phyloP scores from a whole-genome alignment of 2,113 vertebrate species.

The Ailurus styani region DNA sequence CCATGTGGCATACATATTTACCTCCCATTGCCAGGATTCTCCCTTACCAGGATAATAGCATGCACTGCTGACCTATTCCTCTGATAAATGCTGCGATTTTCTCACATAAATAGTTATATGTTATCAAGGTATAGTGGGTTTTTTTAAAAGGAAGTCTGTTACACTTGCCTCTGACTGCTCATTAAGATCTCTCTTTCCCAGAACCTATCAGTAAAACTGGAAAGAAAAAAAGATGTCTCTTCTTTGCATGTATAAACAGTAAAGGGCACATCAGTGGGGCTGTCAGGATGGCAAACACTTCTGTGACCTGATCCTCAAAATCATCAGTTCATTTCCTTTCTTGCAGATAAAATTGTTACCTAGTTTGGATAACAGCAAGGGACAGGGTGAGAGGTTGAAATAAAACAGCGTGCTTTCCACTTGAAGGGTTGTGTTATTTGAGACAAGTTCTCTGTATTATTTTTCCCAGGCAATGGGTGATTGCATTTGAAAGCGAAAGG shows the following conservation, averaged over 20 bases:
- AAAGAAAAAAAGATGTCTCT: neutral
- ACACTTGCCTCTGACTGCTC: neutral
- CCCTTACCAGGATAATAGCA: neutral
- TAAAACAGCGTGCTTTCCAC: neutral
- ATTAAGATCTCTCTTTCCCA: neutral
- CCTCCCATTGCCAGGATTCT: neutral
- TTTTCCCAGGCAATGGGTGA: neutral
- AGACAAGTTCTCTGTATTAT: neutral
- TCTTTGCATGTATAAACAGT: neutral
- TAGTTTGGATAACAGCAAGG: neutral
- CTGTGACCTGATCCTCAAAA: neutral
- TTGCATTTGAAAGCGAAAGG: neutral
- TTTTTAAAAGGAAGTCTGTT: neutral
- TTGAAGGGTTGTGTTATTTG: neutral
- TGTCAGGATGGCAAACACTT: neutral
- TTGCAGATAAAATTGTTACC: neutral
- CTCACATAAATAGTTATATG: neutral
- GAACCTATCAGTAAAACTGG: neutral
- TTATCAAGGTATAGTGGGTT: neutral
- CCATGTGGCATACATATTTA: neutral
- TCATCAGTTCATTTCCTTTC: slow-evolving; percentile 13
- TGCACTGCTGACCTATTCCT: neutral
- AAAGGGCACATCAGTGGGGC: neutral
- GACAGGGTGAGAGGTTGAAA: neutral
- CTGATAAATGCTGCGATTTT: neutral